These are phyloP conservation scores for Hecatera dysodea DNA, from an alignment of 2,888 invertebrate genomes.

Conservation along the genomic window DNA sequence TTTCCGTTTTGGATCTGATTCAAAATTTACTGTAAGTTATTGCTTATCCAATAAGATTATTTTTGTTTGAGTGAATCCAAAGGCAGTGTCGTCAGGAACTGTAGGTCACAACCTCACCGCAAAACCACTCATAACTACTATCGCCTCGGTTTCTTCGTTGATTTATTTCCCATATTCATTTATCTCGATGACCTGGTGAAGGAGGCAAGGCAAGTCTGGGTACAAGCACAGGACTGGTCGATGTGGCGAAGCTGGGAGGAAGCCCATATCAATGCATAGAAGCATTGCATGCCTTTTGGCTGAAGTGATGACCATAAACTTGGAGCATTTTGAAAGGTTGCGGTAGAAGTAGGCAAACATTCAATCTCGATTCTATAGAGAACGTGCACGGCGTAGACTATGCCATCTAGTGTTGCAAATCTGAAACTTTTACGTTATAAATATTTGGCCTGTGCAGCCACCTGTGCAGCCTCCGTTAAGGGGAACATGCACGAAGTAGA, in stretches of 20 bases:
- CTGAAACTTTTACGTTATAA: too few relatives aligned
- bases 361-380: too few relatives aligned
- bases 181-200: not conserved
- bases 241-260: not conserved
- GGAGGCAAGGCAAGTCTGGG: not conserved
- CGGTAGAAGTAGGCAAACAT: too few relatives aligned
- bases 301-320: not conserved
- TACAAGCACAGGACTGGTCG: not conserved
- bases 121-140: not conserved
- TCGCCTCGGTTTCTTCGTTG: too few relatives aligned
- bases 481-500: too few relatives aligned
- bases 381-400: too few relatives aligned
- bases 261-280: not conserved
- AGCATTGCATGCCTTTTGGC: not conserved
- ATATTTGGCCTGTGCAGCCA: too few relatives aligned
- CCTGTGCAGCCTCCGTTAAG: too few relatives aligned
- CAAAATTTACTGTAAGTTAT: constrained; percentile 1
- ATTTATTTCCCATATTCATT: not conserved
- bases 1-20: not conserved
- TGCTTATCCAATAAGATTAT: not conserved
- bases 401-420: too few relatives aligned
- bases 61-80: not conserved
- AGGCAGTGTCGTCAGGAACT: too few relatives aligned
- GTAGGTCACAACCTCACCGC: not conserved
- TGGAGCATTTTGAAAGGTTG: too few relatives aligned